These are phyloP conservation scores for Cryptoblepharus egeriae DNA, from an alignment of 2,797 vertebrate genomes.

Conservation along the genomic window DNA sequence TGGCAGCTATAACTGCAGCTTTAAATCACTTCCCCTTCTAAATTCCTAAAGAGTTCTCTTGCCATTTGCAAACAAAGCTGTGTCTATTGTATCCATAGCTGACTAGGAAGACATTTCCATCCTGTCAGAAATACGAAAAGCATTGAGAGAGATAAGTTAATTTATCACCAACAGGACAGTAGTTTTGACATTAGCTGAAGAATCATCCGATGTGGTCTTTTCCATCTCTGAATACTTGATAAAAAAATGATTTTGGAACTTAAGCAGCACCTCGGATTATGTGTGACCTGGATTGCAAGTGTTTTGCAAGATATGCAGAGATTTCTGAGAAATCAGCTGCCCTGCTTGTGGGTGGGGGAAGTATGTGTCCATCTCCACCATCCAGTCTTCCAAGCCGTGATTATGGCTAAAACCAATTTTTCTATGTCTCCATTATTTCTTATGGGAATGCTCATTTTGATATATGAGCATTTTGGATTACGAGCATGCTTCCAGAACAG, in stretches of 20 bases:
- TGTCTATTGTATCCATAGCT: conserved; percentile 33
- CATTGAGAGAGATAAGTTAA: not conserved
- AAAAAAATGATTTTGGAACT: conserved; percentile 14
- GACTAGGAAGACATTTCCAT: conserved; percentile 33
- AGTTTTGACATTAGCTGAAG: not conserved
- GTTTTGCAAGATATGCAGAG: no score
- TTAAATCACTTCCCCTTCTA: not conserved
- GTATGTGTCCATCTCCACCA: no score
- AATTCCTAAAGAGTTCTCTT: conserved; percentile 21
- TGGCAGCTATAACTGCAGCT: not conserved
- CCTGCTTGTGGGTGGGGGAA: no score
- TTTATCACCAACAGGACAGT: not conserved
- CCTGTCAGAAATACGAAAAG: conserved; percentile 29
- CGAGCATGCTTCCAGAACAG: no score
- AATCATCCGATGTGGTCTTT: not conserved
- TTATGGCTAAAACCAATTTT: no score
- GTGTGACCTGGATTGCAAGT: no score
- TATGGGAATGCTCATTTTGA: no score
- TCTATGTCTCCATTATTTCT: no score
- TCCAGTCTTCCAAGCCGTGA: no score
- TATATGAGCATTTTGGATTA: no score
- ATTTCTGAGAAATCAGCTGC: no score
- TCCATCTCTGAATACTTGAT: not conserved
- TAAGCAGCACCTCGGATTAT: no score
- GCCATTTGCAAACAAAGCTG: conserved; percentile 36